Conservation (phyloP, 2,113 vertebrate genomes). For the Nycticebus coucang region DNA sequence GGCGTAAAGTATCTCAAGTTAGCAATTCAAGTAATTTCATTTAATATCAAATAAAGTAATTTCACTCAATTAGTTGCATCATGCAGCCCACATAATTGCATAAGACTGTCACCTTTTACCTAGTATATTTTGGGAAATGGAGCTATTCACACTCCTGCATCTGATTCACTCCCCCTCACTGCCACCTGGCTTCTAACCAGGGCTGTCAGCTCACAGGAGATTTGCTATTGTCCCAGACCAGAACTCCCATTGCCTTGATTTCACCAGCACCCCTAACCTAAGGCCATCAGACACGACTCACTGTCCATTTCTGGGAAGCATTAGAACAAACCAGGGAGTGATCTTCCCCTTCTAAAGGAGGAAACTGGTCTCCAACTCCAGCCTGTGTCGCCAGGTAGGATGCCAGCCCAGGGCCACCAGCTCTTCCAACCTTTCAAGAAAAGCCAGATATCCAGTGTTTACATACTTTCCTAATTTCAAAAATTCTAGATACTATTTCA, state of each 20-base stretch:
- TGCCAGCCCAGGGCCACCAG: not conserved
- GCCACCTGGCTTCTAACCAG: not conserved
- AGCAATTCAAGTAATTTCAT: not conserved
- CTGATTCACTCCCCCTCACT: not conserved
- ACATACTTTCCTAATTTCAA: not conserved
- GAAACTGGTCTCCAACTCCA: not conserved
- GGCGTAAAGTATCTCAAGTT: not conserved
- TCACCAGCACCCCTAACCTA: not conserved
- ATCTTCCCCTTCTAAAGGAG: not conserved
- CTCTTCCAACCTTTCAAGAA: not conserved
- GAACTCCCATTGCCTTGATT: not conserved
- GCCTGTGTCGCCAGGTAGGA: not conserved
- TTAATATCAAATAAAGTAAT: slow-evolving; percentile 4
- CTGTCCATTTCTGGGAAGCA: not conserved
- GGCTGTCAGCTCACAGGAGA: not conserved
- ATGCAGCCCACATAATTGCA: not conserved
- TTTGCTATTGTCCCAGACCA: not conserved
- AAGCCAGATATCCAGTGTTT: not conserved
- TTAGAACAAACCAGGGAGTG: not conserved
- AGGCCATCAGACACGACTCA: not conserved
- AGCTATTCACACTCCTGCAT: not conserved
- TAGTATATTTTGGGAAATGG: not conserved
- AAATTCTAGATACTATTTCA: not conserved
- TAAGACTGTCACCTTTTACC: not conserved
- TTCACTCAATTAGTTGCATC: not conserved